A percentile compares a stretch with the other conserved stretches of the same genome.
These are phyloP conservation scores for Brachionus calyciflorus DNA, from an alignment of 1,140 invertebrate species.

Conservation along the genomic window DNA sequence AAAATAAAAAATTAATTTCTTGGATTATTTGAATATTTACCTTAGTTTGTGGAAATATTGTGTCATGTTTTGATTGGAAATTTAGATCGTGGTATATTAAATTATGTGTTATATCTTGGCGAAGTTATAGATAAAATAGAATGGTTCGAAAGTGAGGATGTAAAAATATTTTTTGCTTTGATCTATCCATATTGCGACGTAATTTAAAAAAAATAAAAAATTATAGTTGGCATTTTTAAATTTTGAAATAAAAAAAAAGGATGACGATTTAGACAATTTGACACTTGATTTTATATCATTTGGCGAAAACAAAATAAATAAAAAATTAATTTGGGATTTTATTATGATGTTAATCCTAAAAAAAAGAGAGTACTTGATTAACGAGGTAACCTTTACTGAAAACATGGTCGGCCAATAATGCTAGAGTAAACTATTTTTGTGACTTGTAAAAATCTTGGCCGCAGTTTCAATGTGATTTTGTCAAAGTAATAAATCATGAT, in stretches of 20 bases:
- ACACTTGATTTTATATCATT: conserved; percentile 37
- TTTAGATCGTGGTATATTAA: conserved; percentile 36
- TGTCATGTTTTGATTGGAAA: conserved; percentile 37
- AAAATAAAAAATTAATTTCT: neutral
- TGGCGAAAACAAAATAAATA: conserved; percentile 41
- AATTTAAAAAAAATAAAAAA: neutral
- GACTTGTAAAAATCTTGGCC: too few species aligned
- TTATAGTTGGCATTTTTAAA: neutral
- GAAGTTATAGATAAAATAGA: conserved; percentile 43
- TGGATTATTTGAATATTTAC: neutral
- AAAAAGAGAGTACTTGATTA: conserved; percentile 29
- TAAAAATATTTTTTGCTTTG: conserved; percentile 36
- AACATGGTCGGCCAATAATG: too few species aligned
- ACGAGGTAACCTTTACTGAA: conserved; percentile 18
- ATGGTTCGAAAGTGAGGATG: conserved; percentile 43
- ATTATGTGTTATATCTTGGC: conserved; percentile 11
- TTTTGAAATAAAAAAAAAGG: neutral
- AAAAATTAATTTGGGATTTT: conserved; percentile 45
- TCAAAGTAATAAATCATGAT: too few species aligned
- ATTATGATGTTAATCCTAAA: conserved; percentile 20
- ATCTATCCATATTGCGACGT: conserved; percentile 43
- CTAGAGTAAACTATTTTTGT: too few species aligned
- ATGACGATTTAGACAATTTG: conserved; percentile 35
- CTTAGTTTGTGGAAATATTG: conserved; percentile 42
- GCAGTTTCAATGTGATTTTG: too few species aligned